A percentile compares a stretch with the other conserved stretches of the same genome.
phyloP scores from a whole-genome alignment of 2,888 invertebrate species.

The Osedax fenrisi region DNA sequence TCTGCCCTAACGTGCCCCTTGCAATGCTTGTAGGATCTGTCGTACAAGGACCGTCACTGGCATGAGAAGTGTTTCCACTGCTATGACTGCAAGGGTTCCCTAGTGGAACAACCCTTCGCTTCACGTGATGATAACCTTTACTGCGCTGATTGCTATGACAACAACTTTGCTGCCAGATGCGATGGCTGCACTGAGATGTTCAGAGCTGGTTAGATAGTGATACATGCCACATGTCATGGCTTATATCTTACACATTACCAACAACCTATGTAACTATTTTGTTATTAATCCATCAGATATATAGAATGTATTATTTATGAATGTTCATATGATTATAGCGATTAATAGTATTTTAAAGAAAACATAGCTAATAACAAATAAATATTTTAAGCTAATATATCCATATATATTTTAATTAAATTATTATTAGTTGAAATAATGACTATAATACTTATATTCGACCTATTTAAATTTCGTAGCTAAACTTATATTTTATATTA shows the following conservation, averaged over 20 bases:
- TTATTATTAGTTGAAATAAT: too few species aligned
- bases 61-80: constrained; percentile 99
- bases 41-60: constrained; percentile 99
- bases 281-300: too few species aligned
- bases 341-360: too few species aligned
- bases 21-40: constrained; percentile 76
- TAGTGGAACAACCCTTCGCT: constrained; percentile 98
- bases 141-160: constrained; percentile 97
- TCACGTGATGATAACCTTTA: constrained; percentile 97
- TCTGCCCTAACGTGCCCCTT: background rate
- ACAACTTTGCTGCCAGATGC: constrained; percentile 95
- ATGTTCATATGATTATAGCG: background rate
- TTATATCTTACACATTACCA: constrained; percentile 99
- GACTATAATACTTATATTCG: too few species aligned
- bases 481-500: too few species aligned
- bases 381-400: too few species aligned
- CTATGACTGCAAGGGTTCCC: constrained; percentile 87
- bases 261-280: too few species aligned
- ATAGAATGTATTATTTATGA: background rate
- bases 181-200: constrained; percentile 98
- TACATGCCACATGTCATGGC: constrained; percentile 32
- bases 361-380: too few species aligned
- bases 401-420: too few species aligned
- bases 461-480: too few species aligned
- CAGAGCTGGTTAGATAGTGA: constrained; percentile 78